These are phyloP conservation scores for Mastacembelus armatus DNA, from an alignment of 2,797 vertebrate species.

Conservation along the genomic window DNA sequence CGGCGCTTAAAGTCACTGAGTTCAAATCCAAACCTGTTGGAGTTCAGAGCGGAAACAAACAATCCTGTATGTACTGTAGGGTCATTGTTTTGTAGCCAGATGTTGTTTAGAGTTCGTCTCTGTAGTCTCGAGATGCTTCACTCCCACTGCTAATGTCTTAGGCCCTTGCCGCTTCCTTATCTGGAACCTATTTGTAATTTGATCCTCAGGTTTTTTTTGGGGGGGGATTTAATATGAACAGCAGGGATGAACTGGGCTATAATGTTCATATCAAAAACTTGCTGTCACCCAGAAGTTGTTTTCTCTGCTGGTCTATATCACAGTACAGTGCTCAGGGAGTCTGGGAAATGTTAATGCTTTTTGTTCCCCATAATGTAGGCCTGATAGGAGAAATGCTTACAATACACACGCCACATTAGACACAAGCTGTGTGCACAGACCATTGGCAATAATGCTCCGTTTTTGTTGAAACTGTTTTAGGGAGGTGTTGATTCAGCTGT, in stretches of 20 bases:
- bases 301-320: background rate
- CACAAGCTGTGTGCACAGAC: background rate
- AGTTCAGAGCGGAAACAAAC: too few species aligned
- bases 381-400: background rate
- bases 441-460: too few species aligned
- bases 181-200: constrained; percentile 6
- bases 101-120: background rate
- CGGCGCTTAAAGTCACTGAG: too few species aligned
- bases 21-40: too few species aligned
- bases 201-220: background rate
- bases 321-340: background rate
- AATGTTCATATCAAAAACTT: constrained; percentile 3
- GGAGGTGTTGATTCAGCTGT: too few species aligned
- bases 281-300: constrained; percentile 10
- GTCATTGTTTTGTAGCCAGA: background rate
- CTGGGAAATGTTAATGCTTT: constrained; percentile 12
- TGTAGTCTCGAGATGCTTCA: background rate
- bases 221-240: too few species aligned
- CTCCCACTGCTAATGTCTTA: background rate
- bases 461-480: too few species aligned
- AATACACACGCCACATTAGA: background rate
- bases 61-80: background rate
- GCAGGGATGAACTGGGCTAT: background rate
- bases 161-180: background rate
- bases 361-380: constrained; percentile 1